Evolutionary conservation across 1,140 invertebrate genomes (phyloP), one percentile per base, ranked within the genome.

Genomic region (Monochamus saltuarius): DNA sequence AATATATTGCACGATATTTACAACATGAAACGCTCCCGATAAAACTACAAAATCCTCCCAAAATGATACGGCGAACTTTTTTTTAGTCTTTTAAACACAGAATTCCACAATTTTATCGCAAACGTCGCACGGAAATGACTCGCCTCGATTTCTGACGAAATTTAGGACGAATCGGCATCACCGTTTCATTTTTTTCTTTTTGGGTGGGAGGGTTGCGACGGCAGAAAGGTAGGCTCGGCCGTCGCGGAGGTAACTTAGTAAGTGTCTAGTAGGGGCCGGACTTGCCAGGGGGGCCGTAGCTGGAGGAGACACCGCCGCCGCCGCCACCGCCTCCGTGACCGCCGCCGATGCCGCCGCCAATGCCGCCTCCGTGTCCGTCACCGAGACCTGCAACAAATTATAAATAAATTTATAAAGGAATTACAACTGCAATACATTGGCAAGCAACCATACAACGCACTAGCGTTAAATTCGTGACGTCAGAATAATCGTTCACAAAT

Each of bases 261-360:
- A 56, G 50, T 39, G 34, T 55, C 65, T 69, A 73, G 47, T 73
- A 73, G 6, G 68, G 68, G 35, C 72, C 72, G 63, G 72, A 65
- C 60, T 73, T 73, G 61, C 70, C 72, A 22, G 72, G 72, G 34
- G 70, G 62, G 8, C 71, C 71, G 65, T 73, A 73, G 55, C 70
- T 73, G 60, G 62, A 29, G 34, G 71, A 73, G 38, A 73, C 54
- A 3, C 67, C 69, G 29, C 69, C 64, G n/a, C 67, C 69, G 29
- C 69, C 22, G 22, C 22, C 54, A 3, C 67, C 69, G 29, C 69
- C 64, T 43, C 69, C 67, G 22, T 61, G 59, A 14, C 67, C 68
- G 39, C 67, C 67, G 38, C 62, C 61, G 39, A 56, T 55, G 55
- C 66, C 66, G 36, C 68, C 68, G 16, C 66, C 66, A 46, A 58